Evolutionary conservation across 2,113 vertebrate genomes (phyloP).

Genomic region (Hoplias malabaricus): DNA sequence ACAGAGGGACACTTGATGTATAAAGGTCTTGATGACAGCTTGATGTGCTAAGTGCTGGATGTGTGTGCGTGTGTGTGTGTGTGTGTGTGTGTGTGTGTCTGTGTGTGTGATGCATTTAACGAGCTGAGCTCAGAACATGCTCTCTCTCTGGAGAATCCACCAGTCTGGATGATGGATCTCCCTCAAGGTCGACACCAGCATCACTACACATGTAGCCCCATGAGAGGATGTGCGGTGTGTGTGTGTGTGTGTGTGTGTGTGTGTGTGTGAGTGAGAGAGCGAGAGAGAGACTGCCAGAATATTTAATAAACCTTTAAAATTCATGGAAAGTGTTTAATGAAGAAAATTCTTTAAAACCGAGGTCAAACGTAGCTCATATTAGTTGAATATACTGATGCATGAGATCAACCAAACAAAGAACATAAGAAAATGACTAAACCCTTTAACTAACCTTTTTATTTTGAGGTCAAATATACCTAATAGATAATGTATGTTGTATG

Average conservation of each 20-base stretch:
- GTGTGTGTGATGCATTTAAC: neutral
- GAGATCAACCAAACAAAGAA: too few species aligned
- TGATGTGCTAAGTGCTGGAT: slow-evolving; percentile 1
- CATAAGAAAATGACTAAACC: too few species aligned
- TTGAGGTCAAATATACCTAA: too few species aligned
- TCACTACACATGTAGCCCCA: neutral
- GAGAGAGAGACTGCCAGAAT: neutral
- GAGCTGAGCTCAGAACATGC: neutral
- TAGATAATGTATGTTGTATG: too few species aligned
- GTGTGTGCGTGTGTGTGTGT: neutral
- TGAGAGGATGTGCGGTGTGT: neutral
- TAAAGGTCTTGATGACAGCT: neutral
- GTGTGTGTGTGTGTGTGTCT: neutral
- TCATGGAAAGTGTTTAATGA: too few species aligned
- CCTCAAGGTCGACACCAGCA: neutral
- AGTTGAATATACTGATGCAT: too few species aligned
- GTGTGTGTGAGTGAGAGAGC: neutral
- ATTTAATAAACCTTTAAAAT: too few species aligned
- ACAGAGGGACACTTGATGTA: neutral
- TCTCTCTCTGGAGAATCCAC: neutral
- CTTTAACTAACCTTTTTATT: too few species aligned
- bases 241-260: neutral
- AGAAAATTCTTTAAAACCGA: too few species aligned
- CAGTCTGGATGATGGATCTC: neutral
- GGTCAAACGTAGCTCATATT: too few species aligned